Base-by-base conservation (phyloP, 2,113 vertebrate genomes). In the Glaucomys volans region DNA sequence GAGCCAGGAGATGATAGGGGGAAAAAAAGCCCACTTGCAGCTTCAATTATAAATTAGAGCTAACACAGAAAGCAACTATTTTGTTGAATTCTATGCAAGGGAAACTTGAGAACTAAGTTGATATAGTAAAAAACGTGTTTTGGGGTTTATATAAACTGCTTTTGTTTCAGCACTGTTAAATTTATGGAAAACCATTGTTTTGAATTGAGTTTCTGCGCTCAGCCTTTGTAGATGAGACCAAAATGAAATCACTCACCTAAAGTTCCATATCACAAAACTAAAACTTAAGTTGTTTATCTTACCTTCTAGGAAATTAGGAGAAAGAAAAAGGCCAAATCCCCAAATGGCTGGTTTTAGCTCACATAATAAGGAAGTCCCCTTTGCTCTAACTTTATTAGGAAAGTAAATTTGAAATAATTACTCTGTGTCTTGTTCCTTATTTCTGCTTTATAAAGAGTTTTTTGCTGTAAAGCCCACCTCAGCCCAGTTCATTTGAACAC, bases 81-180 rank as follows among this genome's bases (percentile, higher is more conserved):
- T 94, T 94, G 35, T 24, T 89, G 93, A 50, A 75, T 95, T 93
- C 28, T 91, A 52, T 91, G 40, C 64, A 93, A 93, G 90, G 47
- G 24, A 95, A 94, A 94, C 37, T 79, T 42, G 74, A 82, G 44
- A 95, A 64, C 10, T 50, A 74, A 59, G 4, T 67, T 94, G 74
- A 87, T 22, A 59, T 18, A 57, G 9, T 62, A 80, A 76, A 74
- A 97, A 89, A 40, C 18, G 5, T 67, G 26, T 95, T 66, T 75
- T 30, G 69, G 26, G 30, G 40, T 10, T 91, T 20, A 91, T 42
- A 32, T 40, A 94, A 94, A 85, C 28, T 90, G 57, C 14, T 9
- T 81, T 94, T 94, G 28, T 74, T 89, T 84, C 35, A 74, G 22
- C 66, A 79, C 1, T 62, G n/a, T 89, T 83, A 72, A 64, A 64